Evolutionary conservation across 1,140 invertebrate genomes (phyloP), one percentile per base, ranked within the genome.

Genomic region (Nylanderia fulva): DNA sequence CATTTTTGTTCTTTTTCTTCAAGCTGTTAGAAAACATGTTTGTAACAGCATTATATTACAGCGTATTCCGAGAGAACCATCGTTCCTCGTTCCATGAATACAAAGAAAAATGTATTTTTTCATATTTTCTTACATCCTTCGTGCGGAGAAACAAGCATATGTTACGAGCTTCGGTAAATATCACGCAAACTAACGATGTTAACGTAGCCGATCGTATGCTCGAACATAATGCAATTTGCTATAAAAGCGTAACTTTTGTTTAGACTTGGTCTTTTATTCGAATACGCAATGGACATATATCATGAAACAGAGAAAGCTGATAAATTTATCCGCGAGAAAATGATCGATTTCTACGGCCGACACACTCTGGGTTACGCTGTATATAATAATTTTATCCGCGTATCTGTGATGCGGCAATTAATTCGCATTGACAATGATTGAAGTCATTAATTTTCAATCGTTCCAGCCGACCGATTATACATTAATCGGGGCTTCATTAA

Each of bases 401-500:
- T 45, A 42, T 45, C 29, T 56, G 21, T 66, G 82, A 75, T 64
- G 58, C 66, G 42, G 64, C 84, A 71, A 89, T 89, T 88, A 89
- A 89, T 88, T 88, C 69, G 68, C 71, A 76, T 42, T 72, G 87
- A 86, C 87, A 89, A 88, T 87, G 87, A 88, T 82, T 82, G 87
- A 79, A 42, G 74, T 84, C 86, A 91, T 91, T 85, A 91, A 90
- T 91, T 91, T 89, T 87, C 89, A 88, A 91, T 91, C 80, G 86
- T 42, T 56, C 21, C 72, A 36, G 52, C 75, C 69, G 80, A 36
- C 79, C 84, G 88, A 90, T 90, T 89, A 87, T 76, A 84, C 89
- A 84, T 91, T 91, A 88, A 90, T 91, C 86, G 89, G 68, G 76
- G 89, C 85, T 86, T 87, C 88, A 88, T 90, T 91, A 91, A 91